Evolutionary conservation across 2,113 vertebrate genomes (phyloP).

Genomic region (Thalassarche chlororhynchos): DNA sequence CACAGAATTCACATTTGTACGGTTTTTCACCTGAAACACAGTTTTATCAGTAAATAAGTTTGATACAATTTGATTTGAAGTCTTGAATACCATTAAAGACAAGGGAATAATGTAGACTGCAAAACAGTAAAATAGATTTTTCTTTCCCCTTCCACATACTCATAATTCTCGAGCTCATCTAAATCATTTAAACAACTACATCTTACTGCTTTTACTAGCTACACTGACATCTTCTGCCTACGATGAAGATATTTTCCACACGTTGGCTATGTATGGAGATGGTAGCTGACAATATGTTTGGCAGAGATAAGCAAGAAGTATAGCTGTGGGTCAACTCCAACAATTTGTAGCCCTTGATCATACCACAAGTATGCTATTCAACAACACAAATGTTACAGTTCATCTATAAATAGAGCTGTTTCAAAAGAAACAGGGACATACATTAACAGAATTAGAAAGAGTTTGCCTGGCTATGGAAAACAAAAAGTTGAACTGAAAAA

Average conservation of each 20-base stretch:
- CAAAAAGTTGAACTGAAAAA: not conserved
- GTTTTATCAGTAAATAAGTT: not conserved
- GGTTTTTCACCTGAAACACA: constrained; percentile 92
- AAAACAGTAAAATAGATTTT: not conserved
- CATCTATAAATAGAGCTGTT: not conserved
- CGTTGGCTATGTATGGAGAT: not conserved
- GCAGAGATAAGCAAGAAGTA: not conserved
- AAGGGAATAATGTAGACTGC: not conserved
- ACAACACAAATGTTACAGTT: not conserved
- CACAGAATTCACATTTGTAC: constrained; percentile 94
- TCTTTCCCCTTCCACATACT: not conserved
- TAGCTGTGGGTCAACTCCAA: not conserved
- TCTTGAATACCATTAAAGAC: not conserved
- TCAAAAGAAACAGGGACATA: not conserved
- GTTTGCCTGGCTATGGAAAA: not conserved
- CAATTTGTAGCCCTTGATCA: not conserved
- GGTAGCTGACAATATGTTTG: not conserved
- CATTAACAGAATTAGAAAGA: not conserved
- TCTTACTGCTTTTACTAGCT: not conserved
- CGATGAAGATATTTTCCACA: not conserved
- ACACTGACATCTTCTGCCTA: constrained; percentile 54
- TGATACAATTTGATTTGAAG: not conserved
- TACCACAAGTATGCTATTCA: not conserved
- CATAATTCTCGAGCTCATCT: not conserved
- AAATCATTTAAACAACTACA: not conserved